Conservation (phyloP, 2,113 vertebrate species). For the Heterocephalus glaber region DNA sequence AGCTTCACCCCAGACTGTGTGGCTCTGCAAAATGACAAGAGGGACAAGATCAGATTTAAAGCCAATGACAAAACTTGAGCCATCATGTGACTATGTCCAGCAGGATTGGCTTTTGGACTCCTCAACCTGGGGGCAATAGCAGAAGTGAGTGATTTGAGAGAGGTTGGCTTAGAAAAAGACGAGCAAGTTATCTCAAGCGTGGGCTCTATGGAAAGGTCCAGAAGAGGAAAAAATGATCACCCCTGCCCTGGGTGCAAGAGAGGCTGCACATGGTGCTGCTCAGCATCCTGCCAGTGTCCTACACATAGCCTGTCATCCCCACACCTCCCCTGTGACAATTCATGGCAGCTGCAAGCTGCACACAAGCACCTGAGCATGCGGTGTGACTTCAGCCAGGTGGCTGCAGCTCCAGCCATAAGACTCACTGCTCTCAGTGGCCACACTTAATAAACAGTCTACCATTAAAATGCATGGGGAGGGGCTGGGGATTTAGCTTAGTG, state of each 20-base stretch:
- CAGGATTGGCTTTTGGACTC: background rate
- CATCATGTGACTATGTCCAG: background rate
- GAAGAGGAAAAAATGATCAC: background rate
- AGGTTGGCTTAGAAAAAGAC: background rate
- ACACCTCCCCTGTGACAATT: background rate
- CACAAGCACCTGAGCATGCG: fast-evolving
- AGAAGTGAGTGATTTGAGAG: background rate
- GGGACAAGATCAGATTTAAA: background rate
- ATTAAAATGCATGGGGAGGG: background rate
- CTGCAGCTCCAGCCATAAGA: background rate
- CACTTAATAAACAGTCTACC: background rate
- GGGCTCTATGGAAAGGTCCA: background rate
- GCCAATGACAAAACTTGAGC: background rate
- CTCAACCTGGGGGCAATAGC: background rate
- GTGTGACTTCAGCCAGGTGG: background rate
- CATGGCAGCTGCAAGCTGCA: background rate
- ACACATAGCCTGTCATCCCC: background rate
- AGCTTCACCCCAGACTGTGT: background rate
- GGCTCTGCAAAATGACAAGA: background rate
- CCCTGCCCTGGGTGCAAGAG: background rate
- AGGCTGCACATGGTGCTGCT: background rate
- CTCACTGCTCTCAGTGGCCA: background rate
- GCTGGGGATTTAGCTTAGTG: too few relatives aligned
- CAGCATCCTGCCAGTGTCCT: background rate
- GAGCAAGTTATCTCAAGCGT: background rate